phyloP scores from a whole-genome alignment of 2,888 invertebrate genomes.

The Xestia rhomboidea region DNA sequence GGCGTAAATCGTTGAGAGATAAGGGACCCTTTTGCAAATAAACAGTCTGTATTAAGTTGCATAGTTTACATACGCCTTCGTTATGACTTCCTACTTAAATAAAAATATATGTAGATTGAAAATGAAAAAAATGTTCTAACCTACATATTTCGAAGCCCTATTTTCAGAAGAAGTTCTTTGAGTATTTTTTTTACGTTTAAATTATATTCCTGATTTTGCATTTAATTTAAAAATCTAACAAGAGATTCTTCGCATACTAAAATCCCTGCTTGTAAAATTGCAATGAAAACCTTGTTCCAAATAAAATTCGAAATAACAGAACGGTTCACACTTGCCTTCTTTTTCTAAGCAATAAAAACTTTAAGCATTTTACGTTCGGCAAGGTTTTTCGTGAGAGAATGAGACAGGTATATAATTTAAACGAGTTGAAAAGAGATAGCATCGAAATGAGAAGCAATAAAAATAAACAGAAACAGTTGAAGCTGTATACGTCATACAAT shows the following conservation, averaged over 20 bases:
- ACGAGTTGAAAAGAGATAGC: slow-evolving; percentile 62
- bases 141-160: background rate
- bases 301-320: slow-evolving; percentile 48
- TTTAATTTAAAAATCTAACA: slow-evolving; percentile 1
- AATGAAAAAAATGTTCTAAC: background rate
- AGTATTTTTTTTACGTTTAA: background rate
- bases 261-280: slow-evolving; percentile 1
- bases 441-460: slow-evolving; percentile 66
- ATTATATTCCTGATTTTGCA: background rate
- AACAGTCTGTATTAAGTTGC: background rate
- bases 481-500: slow-evolving; percentile 74
- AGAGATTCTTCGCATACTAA: background rate
- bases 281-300: slow-evolving; percentile 15
- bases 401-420: slow-evolving; percentile 63
- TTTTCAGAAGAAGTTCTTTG: background rate
- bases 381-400: slow-evolving; percentile 65
- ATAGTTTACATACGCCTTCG: background rate
- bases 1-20: background rate
- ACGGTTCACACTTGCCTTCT: slow-evolving; percentile 64
- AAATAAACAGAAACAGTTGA: slow-evolving; percentile 74
- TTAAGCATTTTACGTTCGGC: slow-evolving; percentile 71
- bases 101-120: background rate
- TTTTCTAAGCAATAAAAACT: slow-evolving; percentile 78
- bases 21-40: background rate
- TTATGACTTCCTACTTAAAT: background rate